Percentiles rank a stretch among this genome's conserved stretches.
These are phyloP conservation scores for Lamproptera curius DNA, from an alignment of 2,888 invertebrate genomes.

Conservation along the genomic window DNA sequence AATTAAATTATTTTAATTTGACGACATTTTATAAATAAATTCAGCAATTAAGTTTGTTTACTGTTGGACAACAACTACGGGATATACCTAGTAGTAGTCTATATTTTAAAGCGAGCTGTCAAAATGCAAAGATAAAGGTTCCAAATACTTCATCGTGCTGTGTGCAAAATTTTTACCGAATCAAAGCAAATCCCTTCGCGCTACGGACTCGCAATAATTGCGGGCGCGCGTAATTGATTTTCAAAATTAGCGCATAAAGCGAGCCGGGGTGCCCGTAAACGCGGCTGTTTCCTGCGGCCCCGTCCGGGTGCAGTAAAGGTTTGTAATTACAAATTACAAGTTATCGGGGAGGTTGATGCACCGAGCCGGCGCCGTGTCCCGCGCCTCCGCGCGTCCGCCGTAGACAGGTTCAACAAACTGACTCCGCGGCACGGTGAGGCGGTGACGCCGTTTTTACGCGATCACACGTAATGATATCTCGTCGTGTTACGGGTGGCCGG, in stretches of 20 bases:
- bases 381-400: constrained; percentile 54
- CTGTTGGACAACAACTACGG: too few species aligned
- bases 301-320: constrained; percentile 64
- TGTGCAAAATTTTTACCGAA: too few species aligned
- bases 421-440: constrained; percentile 48
- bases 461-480: constrained; percentile 60
- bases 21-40: too few species aligned
- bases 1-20: too few species aligned
- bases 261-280: constrained; percentile 43
- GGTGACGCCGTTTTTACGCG: constrained; percentile 57
- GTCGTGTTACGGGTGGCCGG: constrained; percentile 58
- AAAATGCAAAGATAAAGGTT: too few species aligned
- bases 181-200: not conserved
- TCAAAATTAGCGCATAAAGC: constrained; percentile 54
- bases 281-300: constrained; percentile 62
- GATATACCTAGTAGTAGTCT: too few species aligned
- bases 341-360: constrained; percentile 74
- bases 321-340: constrained; percentile 74
- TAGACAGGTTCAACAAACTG: constrained; percentile 72
- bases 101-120: too few species aligned
- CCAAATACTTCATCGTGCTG: not conserved
- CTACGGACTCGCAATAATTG: constrained; percentile 6
- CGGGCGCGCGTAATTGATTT: constrained; percentile 40
- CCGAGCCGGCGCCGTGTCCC: constrained; percentile 40
- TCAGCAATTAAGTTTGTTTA: too few species aligned